phyloP scores from a whole-genome alignment of 2,113 vertebrate genomes.

The Origma solitaria region DNA sequence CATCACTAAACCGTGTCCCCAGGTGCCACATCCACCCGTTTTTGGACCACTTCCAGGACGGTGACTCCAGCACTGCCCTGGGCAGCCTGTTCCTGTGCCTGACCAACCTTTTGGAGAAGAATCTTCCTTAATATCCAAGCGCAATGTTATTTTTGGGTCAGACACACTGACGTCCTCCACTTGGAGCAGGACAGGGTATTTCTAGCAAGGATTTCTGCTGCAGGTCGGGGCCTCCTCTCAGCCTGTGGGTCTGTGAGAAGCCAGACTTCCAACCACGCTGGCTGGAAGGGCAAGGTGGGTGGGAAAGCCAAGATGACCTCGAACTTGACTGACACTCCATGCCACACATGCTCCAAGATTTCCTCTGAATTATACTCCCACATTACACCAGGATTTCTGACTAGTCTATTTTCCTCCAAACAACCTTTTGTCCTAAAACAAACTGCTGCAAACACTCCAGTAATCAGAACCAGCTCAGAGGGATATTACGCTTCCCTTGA shows the following conservation, averaged over 20 bases:
- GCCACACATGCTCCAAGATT: not conserved
- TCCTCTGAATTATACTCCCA: not conserved
- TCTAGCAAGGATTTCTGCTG: not conserved
- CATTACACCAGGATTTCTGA: not conserved
- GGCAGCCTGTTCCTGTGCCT: not conserved
- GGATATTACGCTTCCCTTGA: not conserved
- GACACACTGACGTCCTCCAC: not conserved
- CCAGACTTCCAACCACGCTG: not conserved
- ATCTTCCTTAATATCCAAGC: not conserved
- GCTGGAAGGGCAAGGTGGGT: not conserved
- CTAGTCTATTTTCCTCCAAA: not conserved
- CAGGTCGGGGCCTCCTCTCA: not conserved
- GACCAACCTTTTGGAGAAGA: too few relatives aligned
- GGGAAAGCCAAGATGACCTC: not conserved
- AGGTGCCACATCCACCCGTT: not conserved
- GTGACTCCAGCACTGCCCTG: not conserved
- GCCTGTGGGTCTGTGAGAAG: not conserved
- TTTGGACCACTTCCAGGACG: not conserved
- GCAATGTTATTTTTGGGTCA: not conserved
- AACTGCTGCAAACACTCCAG: not conserved
- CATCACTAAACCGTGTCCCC: not conserved
- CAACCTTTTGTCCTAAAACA: conserved; percentile 4
- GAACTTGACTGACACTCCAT: not conserved
- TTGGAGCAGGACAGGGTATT: not conserved
- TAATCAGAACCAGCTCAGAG: not conserved